These are phyloP conservation scores for Aplodontia rufa DNA, from an alignment of 2,113 vertebrate genomes.

Conservation along the genomic window DNA sequence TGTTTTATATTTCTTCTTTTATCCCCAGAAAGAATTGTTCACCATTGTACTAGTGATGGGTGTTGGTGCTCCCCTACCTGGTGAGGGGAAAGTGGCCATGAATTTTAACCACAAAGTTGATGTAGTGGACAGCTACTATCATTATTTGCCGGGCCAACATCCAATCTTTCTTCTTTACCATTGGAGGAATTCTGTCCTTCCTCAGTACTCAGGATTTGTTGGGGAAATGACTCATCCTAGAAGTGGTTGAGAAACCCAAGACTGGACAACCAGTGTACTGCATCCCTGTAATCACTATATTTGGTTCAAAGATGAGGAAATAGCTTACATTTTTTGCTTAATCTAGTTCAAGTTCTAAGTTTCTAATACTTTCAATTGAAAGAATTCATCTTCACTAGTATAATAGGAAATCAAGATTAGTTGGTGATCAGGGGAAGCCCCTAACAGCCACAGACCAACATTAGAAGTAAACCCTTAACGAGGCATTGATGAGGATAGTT, in stretches of 20 bases:
- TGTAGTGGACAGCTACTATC: background rate
- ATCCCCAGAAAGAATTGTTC: background rate
- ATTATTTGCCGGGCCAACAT: background rate
- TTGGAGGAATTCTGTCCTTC: constrained; percentile 12
- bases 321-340: background rate
- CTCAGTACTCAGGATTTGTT: background rate
- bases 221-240: background rate
- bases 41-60: background rate
- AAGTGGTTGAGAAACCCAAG: background rate
- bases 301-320: constrained; percentile 24
- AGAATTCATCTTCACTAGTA: constrained; percentile 20
- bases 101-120: background rate
- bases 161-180: constrained; percentile 16
- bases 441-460: background rate
- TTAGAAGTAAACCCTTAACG: constrained; percentile 8
- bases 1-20: background rate
- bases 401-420: constrained; percentile 32
- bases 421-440: background rate
- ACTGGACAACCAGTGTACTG: background rate
- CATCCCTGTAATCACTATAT: background rate
- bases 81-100: background rate
- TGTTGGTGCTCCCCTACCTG: background rate
- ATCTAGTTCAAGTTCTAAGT: constrained; percentile 52
- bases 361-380: constrained; percentile 18
- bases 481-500: constrained; percentile 29